phyloP scores from a whole-genome alignment of 2,888 invertebrate species.

The Cetonia aurata region DNA sequence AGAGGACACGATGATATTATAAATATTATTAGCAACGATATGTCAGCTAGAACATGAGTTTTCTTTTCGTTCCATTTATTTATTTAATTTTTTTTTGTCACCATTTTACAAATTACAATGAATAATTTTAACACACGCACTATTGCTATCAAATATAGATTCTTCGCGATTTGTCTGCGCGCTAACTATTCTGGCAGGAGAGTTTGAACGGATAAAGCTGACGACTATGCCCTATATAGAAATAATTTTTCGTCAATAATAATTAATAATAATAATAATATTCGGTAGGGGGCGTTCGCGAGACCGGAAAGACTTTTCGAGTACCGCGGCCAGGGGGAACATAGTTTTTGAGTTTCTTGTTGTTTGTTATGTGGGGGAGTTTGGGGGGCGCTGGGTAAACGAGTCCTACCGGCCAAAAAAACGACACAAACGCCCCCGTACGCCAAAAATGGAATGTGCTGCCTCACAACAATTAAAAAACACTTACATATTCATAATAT shows the following conservation, averaged over 20 bases:
- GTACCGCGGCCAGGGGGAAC: constrained; percentile 14
- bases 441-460: constrained; percentile 55
- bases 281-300: constrained; percentile 48
- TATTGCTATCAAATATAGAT: constrained; percentile 66
- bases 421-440: constrained; percentile 57
- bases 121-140: constrained; percentile 58
- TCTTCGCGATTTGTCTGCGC: constrained; percentile 60
- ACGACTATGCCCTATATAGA: constrained; percentile 58
- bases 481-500: constrained; percentile 59
- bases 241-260: constrained; percentile 20
- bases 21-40: constrained; percentile 50
- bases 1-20: constrained; percentile 51
- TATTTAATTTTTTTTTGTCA: constrained; percentile 54
- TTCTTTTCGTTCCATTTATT: constrained; percentile 46
- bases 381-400: constrained; percentile 10
- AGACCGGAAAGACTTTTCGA: constrained; percentile 52
- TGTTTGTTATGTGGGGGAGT: background rate
- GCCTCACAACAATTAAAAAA: constrained; percentile 64
- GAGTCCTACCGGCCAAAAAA: constrained; percentile 60
- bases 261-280: background rate
- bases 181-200: constrained; percentile 65
- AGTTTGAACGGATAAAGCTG: constrained; percentile 67
- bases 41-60: constrained; percentile 60
- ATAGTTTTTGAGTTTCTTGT: background rate
- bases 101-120: constrained; percentile 43